These are phyloP conservation scores for Dioctria linearis DNA, from an alignment of 2,888 invertebrate genomes.

Conservation along the genomic window DNA sequence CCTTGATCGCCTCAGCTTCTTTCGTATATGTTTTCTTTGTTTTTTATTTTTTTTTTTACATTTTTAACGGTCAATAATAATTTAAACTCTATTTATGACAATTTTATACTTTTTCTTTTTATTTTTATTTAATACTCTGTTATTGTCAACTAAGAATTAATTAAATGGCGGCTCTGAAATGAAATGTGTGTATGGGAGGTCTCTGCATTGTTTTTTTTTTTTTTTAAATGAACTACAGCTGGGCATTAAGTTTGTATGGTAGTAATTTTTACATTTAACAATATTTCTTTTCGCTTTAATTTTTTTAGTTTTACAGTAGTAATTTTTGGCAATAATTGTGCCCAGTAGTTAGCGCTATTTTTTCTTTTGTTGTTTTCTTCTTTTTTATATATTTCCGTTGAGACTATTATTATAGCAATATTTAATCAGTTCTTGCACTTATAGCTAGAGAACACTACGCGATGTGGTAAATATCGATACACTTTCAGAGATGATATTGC, in stretches of 20 bases:
- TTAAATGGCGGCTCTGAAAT: constrained; percentile 18
- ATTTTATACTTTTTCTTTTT: constrained; percentile 32
- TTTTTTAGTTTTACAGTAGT: constrained; percentile 16
- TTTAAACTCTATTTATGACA: constrained; percentile 21
- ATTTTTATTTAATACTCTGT: constrained; percentile 43
- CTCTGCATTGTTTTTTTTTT: constrained; percentile 6
- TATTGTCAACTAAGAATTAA: constrained; percentile 51
- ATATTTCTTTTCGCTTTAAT: not conserved
- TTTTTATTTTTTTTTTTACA: not conserved
- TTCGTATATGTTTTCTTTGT: constrained; percentile 13
- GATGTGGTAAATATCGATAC: constrained; percentile 27
- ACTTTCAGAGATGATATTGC: constrained; percentile 37
- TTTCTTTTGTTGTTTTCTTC: too few species aligned
- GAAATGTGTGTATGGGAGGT: not conserved
- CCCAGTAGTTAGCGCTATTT: constrained; percentile 19
- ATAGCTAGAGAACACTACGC: constrained; percentile 34
- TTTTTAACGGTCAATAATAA: constrained; percentile 24
- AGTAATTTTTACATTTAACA: constrained; percentile 31
- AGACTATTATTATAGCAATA: constrained; percentile 9
- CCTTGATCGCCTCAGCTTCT: constrained; percentile 10
- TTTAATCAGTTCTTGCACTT: constrained; percentile 46
- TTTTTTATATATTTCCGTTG: constrained; percentile 3
- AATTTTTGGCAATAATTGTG: constrained; percentile 30
- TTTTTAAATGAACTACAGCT: constrained; percentile 38
- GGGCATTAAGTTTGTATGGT: constrained; percentile 10